Percentiles rank a stretch among this genome's conserved stretches.
Evolutionary conservation across 2,888 invertebrate species (phyloP).

Genomic region (Hirtodrosophila cameraria): DNA sequence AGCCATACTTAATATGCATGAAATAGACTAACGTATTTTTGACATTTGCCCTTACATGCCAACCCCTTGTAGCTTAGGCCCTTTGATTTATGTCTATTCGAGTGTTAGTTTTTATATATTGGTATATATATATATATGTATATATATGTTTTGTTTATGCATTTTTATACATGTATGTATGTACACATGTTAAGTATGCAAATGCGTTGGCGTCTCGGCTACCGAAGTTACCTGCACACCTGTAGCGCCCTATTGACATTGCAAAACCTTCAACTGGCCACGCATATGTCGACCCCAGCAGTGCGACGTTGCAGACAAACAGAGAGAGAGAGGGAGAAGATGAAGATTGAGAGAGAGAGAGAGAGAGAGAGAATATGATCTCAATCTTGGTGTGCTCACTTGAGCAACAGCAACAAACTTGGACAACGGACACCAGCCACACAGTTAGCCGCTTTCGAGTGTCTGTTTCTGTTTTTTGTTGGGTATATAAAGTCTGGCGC

Average conservation of each 20-base stretch:
- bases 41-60: conserved; percentile 34
- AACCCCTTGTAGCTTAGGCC: conserved; percentile 5
- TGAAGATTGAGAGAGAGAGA: background rate
- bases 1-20: conserved; percentile 26
- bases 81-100: conserved; percentile 37
- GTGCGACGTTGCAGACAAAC: conserved; percentile 4
- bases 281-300: conserved; percentile 34
- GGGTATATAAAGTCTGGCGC: conserved; percentile 66
- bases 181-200: no score
- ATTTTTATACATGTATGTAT: conserved; percentile 8
- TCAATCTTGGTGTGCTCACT: conserved; percentile 28
- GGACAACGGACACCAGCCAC: conserved; percentile 1
- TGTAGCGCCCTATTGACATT: conserved; percentile 66
- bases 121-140: background rate
- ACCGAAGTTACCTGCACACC: conserved; percentile 11
- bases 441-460: conserved; percentile 26
- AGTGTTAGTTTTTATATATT: background rate
- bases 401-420: conserved; percentile 11
- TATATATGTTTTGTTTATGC: background rate
- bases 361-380: conserved; percentile 20
- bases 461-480: conserved; percentile 10
- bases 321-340: background rate
- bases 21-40: conserved; percentile 31
- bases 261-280: conserved; percentile 61
- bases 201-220: conserved; percentile 63